Percentiles rank a stretch among this genome's conserved stretches.
Conservation (phyloP, 2,797 vertebrate genomes). For the Staurois parvus region DNA sequence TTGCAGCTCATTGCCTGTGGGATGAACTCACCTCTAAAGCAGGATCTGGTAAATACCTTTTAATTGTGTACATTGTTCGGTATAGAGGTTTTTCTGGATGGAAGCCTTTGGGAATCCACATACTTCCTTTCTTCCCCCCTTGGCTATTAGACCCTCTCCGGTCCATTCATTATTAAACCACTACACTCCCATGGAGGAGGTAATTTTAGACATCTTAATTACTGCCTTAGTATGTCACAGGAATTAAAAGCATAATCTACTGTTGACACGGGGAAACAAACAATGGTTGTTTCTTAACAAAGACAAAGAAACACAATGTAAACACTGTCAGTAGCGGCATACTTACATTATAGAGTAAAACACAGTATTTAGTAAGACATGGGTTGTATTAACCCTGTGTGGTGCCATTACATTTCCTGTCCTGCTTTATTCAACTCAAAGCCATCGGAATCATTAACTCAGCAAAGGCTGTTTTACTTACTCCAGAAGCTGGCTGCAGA, state of each 20-base stretch:
- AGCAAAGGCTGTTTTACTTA: too few relatives aligned
- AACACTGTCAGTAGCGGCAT: conserved; percentile 2
- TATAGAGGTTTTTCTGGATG: conserved; percentile 8
- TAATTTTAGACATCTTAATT: conserved; percentile 54
- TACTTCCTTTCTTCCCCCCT: conserved; percentile 23
- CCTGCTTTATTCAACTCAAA: neutral
- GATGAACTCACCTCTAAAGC: too few relatives aligned
- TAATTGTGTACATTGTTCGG: conserved; percentile 2
- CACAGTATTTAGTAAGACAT: neutral
- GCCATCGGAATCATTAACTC: neutral
- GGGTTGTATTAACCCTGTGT: neutral
- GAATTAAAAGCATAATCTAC: conserved; percentile 51
- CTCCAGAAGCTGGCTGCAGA: too few relatives aligned
- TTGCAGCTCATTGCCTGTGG: too few relatives aligned
- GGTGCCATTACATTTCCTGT: neutral
- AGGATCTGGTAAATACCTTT: neutral
- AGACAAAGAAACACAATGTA: conserved; percentile 14
- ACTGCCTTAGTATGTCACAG: conserved; percentile 48
- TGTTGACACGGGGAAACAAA: conserved; percentile 40
- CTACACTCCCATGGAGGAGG: conserved; percentile 27
- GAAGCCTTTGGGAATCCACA: neutral
- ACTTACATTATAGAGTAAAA: conserved; percentile 18
- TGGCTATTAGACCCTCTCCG: conserved; percentile 42
- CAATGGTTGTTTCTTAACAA: conserved; percentile 30
- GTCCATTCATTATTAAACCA: conserved; percentile 48